Evolutionary conservation across 2,113 vertebrate species (phyloP), one percentile per base, ranked within the genome.

Genomic region (Megalops atlanticus): DNA sequence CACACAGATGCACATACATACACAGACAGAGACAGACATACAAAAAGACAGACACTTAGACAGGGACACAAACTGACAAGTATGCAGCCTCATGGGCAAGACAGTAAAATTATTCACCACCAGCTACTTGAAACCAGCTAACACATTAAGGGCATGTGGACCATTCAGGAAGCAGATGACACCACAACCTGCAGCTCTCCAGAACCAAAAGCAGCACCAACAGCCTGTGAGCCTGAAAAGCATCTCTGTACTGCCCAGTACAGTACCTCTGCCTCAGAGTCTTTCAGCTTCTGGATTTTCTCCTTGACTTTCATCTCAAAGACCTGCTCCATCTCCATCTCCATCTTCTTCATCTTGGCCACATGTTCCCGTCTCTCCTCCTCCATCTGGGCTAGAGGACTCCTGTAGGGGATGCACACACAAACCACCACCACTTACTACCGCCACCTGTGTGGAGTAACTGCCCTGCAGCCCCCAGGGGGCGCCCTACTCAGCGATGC

Each of bases 301-400:
- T 99, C 98, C 92, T 99, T 99, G 88, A 99, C 98, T 92, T 99
- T 99, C 98, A 99, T 99, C 88, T 99, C 97, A 86, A 99, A 99
- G 85, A 99, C 97, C 88, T 99, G 98, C 68, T 99, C 97, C 98
- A 99, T 99, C 86, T 99, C 97, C 97, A 98, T 98, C 88, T 99
- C 98, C 98, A 99, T 99, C 89, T 99, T 99, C 89, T 99, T 98
- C 98, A 99, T 99, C 90, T 99, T 99, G 45, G 96, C 86, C 89
- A 99, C 97, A 5, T 99, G 98, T 84, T 99, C 98, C 83, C 97
- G 93, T 86, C 97, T 92, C 88, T 99, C 97, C 88, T 99, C 98
- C 88, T 99, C 98, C 98, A 99, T 99, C 89, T 99, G 98, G 84
- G 98, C 97, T 89, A 99, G 88, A 0, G 98, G 98, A 84, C 97